These are phyloP conservation scores for Phania funesta DNA, from an alignment of 2,888 invertebrate genomes.

Conservation along the genomic window DNA sequence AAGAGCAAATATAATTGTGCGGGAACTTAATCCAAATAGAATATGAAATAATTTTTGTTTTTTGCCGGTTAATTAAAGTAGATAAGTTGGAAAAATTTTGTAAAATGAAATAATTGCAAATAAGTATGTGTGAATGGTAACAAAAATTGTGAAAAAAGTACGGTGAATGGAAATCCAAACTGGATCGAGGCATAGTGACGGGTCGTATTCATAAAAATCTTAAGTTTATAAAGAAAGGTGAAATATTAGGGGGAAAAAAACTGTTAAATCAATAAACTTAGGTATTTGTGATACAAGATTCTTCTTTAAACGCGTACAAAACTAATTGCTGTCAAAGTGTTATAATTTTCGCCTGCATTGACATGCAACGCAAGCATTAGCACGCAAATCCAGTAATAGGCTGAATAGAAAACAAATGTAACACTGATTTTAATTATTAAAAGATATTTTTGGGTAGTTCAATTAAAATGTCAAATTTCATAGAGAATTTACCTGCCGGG, in stretches of 20 bases:
- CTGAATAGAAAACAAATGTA: neutral
- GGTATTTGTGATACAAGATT: neutral
- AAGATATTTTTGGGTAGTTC: neutral
- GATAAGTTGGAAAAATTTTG: neutral
- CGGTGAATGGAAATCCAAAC: neutral
- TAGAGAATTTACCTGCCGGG: constrained; percentile 73
- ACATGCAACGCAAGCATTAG: constrained; percentile 48
- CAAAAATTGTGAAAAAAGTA: neutral
- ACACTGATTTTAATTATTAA: neutral
- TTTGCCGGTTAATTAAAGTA: neutral
- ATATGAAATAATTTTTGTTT: neutral
- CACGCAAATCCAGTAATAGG: constrained; percentile 19
- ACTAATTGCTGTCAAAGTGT: constrained; percentile 18
- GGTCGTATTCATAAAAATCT: neutral
- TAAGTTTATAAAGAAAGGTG: neutral
- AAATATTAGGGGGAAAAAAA: neutral
- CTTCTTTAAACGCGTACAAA: neutral
- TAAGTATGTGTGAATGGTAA: neutral
- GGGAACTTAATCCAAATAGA: constrained; percentile 14
- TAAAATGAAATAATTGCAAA: neutral
- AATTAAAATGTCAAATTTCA: constrained; percentile 72
- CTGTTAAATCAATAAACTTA: constrained; percentile 38
- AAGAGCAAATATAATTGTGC: neutral
- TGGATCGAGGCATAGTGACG: neutral
- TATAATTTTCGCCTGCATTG: constrained; percentile 20